Conservation (phyloP, 1,140 invertebrate species). For the Drosophila lacteicornis region DNA sequence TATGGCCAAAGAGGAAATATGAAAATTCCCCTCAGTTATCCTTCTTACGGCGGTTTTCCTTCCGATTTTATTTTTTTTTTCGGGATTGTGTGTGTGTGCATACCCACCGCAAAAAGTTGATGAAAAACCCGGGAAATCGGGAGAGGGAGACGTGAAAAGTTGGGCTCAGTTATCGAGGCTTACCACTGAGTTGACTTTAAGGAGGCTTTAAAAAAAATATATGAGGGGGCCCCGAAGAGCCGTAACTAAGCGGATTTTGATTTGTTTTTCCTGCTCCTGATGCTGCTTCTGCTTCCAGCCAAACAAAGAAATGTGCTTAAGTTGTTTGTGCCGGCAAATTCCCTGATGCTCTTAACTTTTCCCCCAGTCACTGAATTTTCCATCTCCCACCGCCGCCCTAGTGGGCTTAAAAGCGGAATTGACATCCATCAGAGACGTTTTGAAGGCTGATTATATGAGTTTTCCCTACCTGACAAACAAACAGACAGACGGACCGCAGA, state of each 20-base stretch:
- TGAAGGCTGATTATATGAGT: neutral
- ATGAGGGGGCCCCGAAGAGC: neutral
- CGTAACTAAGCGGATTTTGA: slow-evolving; percentile 69
- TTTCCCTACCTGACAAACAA: slow-evolving; percentile 11
- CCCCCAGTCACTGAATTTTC: slow-evolving; percentile 12
- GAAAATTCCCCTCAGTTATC: slow-evolving; percentile 47
- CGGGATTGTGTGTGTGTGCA: neutral
- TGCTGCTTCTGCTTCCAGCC: slow-evolving; percentile 10
- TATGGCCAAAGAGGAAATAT: slow-evolving; percentile 39
- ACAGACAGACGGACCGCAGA: slow-evolving; percentile 14
- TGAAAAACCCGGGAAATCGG: slow-evolving; percentile 18
- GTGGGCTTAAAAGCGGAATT: slow-evolving; percentile 30
- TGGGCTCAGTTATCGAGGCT: slow-evolving; percentile 51
- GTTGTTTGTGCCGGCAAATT: slow-evolving; percentile 63
- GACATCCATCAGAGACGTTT: slow-evolving; percentile 17
- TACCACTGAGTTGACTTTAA: slow-evolving; percentile 52
- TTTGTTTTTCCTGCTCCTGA: slow-evolving; percentile 52
- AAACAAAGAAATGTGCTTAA: slow-evolving; percentile 56
- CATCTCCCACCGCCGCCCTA: neutral
- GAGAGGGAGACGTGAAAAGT: slow-evolving; percentile 13
- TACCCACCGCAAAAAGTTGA: slow-evolving; percentile 26
- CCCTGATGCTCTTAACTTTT: slow-evolving; percentile 64
- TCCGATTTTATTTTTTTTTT: slow-evolving; percentile 14
- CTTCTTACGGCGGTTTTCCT: slow-evolving; percentile 7
- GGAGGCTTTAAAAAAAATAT: slow-evolving; percentile 47